A percentile compares a stretch with the other conserved stretches of the same genome.
Conservation (phyloP, 2,113 vertebrate species). For the Scophthalmus maximus region DNA sequence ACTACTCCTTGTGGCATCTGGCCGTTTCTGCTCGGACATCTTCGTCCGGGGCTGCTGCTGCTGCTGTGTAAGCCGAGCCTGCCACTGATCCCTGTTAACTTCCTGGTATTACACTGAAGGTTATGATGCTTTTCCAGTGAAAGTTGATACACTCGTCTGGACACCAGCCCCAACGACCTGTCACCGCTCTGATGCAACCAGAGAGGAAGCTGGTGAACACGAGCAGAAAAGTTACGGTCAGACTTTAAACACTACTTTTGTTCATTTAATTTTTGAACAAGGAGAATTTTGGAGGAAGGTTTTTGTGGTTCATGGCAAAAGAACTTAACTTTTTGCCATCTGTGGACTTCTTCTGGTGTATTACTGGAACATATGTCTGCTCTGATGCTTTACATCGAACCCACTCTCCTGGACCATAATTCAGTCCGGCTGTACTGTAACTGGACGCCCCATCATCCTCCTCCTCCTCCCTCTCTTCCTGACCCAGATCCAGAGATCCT, state of each 20-base stretch:
- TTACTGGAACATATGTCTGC: background rate
- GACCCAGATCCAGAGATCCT: slow-evolving; percentile 65
- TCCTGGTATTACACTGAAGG: slow-evolving; percentile 66
- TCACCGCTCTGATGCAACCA: slow-evolving; percentile 29
- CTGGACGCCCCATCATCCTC: slow-evolving; percentile 40
- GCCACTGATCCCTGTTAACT: slow-evolving; percentile 65
- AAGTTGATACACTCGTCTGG: slow-evolving; percentile 33
- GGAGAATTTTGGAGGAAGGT: too few relatives aligned
- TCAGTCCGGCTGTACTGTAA: slow-evolving; percentile 50
- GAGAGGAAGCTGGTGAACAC: slow-evolving; percentile 6
- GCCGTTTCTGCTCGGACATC: slow-evolving; percentile 26
- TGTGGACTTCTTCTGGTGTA: background rate
- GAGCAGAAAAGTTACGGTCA: background rate
- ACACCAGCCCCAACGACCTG: slow-evolving; percentile 4
- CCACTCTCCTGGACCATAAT: slow-evolving; percentile 28
- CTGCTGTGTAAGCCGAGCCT: slow-evolving; percentile 34
- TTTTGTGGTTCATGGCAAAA: background rate
- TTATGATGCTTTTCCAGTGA: slow-evolving; percentile 39
- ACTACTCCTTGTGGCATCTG: background rate
- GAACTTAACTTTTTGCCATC: background rate
- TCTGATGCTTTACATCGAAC: slow-evolving; percentile 31
- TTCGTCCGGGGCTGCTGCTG: slow-evolving; percentile 29
- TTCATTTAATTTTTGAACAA: too few relatives aligned
- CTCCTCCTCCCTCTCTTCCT: slow-evolving; percentile 18
- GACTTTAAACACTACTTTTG: background rate